Evolutionary conservation across 1,140 invertebrate species (phyloP).

Genomic region (Monochamus saltuarius): DNA sequence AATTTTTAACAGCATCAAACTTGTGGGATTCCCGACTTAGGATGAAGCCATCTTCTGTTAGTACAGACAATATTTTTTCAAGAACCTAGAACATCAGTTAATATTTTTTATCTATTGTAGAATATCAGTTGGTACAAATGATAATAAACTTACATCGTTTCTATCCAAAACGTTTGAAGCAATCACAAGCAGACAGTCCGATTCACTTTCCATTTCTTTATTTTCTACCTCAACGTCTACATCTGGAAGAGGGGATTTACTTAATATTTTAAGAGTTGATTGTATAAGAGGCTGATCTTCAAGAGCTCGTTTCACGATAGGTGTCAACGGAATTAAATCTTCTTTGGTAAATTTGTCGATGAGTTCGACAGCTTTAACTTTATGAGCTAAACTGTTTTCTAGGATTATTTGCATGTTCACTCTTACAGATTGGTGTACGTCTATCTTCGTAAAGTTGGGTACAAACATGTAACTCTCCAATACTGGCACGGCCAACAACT

Average conservation of each 20-base stretch:
- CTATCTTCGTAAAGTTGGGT: conserved; percentile 58
- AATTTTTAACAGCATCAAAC: conserved; percentile 20
- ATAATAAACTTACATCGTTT: conserved; percentile 12
- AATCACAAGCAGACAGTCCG: conserved; percentile 59
- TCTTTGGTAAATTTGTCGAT: conserved; percentile 56
- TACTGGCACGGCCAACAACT: conserved; percentile 64
- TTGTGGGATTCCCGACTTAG: conserved; percentile 54
- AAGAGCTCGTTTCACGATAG: conserved; percentile 58
- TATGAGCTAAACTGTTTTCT: conserved; percentile 71
- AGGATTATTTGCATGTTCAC: conserved; percentile 70
- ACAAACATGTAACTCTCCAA: conserved; percentile 77
- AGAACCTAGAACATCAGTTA: conserved; percentile 44
- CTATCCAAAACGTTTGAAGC: conserved; percentile 53
- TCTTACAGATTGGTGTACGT: conserved; percentile 52
- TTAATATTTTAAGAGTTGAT: conserved; percentile 56
- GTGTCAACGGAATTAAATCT: conserved; percentile 56
- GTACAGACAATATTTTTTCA: conserved; percentile 46
- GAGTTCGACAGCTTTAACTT: conserved; percentile 74
- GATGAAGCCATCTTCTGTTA: conserved; percentile 56
- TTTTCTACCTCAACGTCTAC: conserved; percentile 61
- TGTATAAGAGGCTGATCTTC: conserved; percentile 63
- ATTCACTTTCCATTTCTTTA: conserved; percentile 60
- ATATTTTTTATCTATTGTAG: too few relatives aligned
- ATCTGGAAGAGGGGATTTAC: conserved; percentile 46
- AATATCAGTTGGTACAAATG: too few relatives aligned